Percentiles rank a stretch among this genome's conserved stretches.
These are phyloP conservation scores for Oncopodura yosiiana DNA, from an alignment of 1,140 invertebrate genomes.

Conservation along the genomic window DNA sequence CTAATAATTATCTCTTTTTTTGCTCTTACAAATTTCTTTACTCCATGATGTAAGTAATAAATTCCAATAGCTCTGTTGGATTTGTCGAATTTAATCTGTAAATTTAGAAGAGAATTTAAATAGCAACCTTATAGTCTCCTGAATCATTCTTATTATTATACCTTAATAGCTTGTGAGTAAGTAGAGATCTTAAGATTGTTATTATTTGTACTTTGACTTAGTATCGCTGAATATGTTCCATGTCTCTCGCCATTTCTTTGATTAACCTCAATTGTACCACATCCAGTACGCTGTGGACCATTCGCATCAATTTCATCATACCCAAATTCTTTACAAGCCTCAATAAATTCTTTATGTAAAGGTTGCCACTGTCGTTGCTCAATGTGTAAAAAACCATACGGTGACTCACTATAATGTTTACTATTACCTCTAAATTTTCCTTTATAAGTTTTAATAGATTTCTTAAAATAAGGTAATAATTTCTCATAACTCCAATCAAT, in stretches of 20 bases:
- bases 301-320: constrained; percentile 47
- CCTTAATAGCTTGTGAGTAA: constrained; percentile 20
- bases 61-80: constrained; percentile 6
- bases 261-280: constrained; percentile 16
- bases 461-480: constrained; percentile 13
- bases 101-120: too few relatives aligned
- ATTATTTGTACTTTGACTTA: constrained; percentile 41
- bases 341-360: constrained; percentile 42
- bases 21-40: constrained; percentile 2
- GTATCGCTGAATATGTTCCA: constrained; percentile 47
- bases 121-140: background rate
- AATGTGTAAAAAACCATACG: constrained; percentile 21
- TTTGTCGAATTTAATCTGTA: constrained; percentile 7
- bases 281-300: constrained; percentile 36
- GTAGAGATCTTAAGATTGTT: constrained; percentile 41
- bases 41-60: constrained; percentile 6
- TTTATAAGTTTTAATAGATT: constrained; percentile 6
- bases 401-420: constrained; percentile 23
- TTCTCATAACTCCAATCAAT: constrained; percentile 6
- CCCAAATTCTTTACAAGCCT: constrained; percentile 44
- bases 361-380: constrained; percentile 14
- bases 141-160: too few relatives aligned
- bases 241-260: constrained; percentile 41
- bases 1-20: constrained; percentile 9
- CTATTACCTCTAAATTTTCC: constrained; percentile 1